These are phyloP conservation scores for Poeciliopsis turneri DNA, from an alignment of 2,797 vertebrate species.

Conservation along the genomic window DNA sequence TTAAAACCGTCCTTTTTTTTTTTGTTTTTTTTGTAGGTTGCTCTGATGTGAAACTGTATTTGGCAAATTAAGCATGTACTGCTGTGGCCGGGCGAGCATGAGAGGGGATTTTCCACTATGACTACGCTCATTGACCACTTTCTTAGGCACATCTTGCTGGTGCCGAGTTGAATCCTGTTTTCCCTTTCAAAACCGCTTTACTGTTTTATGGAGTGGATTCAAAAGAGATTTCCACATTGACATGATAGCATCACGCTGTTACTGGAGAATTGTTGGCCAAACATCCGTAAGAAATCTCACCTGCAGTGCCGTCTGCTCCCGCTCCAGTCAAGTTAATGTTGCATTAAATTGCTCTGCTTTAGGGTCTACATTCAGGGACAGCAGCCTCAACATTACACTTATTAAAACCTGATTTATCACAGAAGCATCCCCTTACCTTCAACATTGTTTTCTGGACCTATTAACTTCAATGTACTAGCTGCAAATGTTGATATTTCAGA, in stretches of 20 bases:
- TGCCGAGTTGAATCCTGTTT: background rate
- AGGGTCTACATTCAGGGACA: background rate
- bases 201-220: background rate
- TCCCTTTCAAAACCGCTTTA: background rate
- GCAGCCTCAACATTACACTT: background rate
- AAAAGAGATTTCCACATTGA: background rate
- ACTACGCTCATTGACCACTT: background rate
- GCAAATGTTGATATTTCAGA: conserved; percentile 35
- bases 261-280: background rate
- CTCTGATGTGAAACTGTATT: conserved; percentile 39
- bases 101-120: background rate
- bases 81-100: background rate
- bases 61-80: conserved; percentile 37
- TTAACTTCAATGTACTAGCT: background rate
- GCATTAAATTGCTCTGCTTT: background rate
- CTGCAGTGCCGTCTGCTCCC: background rate
- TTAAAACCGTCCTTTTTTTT: conserved; percentile 35
- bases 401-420: background rate
- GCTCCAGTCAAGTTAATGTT: background rate
- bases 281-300: background rate
- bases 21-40: conserved; percentile 25
- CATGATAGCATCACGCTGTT: background rate
- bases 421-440: conserved; percentile 12
- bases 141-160: background rate
- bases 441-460: conserved; percentile 5